Conservation (phyloP, 2,888 invertebrate species). For the Dasysyrphus tricinctus region DNA sequence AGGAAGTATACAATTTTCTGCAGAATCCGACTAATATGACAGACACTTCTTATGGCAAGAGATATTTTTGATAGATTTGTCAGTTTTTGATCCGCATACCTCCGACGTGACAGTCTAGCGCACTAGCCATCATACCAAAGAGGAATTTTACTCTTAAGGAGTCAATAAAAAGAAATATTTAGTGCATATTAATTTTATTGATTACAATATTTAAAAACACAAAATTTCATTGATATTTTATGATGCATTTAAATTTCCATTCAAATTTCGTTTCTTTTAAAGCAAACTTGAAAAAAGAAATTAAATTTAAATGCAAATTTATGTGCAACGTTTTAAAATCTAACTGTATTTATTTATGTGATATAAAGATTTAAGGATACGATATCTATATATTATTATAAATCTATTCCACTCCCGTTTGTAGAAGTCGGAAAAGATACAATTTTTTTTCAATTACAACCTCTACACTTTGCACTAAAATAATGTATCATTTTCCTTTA, state of each 20-base stretch:
- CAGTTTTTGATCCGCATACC: no score
- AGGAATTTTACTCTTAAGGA: no score
- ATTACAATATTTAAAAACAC: constrained; percentile 41
- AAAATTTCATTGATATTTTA: constrained; percentile 13
- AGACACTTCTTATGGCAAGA: no score
- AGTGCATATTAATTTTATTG: constrained; percentile 36
- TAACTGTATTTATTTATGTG: constrained; percentile 22
- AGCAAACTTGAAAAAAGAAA: neutral
- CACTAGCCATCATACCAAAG: no score
- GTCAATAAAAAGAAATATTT: no score
- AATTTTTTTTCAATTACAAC: constrained; percentile 85
- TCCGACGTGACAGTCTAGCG: no score
- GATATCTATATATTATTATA: neutral
- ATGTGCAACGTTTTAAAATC: constrained; percentile 12
- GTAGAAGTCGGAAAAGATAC: constrained; percentile 24
- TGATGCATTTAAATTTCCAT: constrained; percentile 20
- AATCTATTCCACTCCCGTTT: constrained; percentile 15
- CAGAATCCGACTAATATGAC: no score
- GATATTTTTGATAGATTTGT: no score
- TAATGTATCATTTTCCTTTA: constrained; percentile 87
- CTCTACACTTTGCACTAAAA: constrained; percentile 96
- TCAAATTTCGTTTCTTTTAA: neutral
- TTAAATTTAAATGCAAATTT: constrained; percentile 32
- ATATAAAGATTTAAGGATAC: constrained; percentile 7
- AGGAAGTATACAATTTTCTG: no score